Percentiles rank a stretch among this genome's conserved stretches.
Evolutionary conservation across 2,888 invertebrate species (phyloP).

Genomic region (Hirtodrosophila confusa): DNA sequence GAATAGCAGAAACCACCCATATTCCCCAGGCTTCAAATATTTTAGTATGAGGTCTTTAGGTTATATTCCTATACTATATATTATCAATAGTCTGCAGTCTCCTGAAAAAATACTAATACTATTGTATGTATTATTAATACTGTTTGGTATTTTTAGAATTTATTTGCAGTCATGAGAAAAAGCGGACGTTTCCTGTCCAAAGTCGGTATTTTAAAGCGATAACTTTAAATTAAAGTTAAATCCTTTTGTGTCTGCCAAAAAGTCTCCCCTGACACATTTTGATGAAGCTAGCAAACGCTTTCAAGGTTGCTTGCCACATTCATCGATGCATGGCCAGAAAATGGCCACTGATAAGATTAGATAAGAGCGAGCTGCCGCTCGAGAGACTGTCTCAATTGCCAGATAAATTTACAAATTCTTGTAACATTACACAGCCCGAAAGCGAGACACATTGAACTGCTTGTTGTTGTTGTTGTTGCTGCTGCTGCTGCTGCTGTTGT

Average conservation of each 20-base stretch:
- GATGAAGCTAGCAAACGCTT: slow-evolving; percentile 16
- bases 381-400: slow-evolving; percentile 28
- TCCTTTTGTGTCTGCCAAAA: slow-evolving; percentile 1
- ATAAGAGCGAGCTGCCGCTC: slow-evolving; percentile 22
- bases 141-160: no score
- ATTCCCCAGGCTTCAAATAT: no score
- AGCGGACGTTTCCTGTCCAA: no score
- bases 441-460: neutral
- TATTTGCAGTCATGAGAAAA: no score
- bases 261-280: neutral
- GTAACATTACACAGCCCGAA: slow-evolving; percentile 24
- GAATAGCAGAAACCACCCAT: no score
- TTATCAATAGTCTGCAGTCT: no score
- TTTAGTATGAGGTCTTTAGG: no score
- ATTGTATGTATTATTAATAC: no score
- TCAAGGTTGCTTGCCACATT: slow-evolving; percentile 41
- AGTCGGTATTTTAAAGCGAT: no score
- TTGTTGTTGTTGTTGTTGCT: slow-evolving; percentile 6
- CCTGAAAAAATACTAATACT: no score
- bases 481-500: slow-evolving; percentile 20
- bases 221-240: no score
- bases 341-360: slow-evolving; percentile 52
- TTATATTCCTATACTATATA: no score
- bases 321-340: slow-evolving; percentile 25
- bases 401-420: slow-evolving; percentile 37